Evolutionary conservation across 2,888 invertebrate species (phyloP).

Genomic region (Orthosia cruda): DNA sequence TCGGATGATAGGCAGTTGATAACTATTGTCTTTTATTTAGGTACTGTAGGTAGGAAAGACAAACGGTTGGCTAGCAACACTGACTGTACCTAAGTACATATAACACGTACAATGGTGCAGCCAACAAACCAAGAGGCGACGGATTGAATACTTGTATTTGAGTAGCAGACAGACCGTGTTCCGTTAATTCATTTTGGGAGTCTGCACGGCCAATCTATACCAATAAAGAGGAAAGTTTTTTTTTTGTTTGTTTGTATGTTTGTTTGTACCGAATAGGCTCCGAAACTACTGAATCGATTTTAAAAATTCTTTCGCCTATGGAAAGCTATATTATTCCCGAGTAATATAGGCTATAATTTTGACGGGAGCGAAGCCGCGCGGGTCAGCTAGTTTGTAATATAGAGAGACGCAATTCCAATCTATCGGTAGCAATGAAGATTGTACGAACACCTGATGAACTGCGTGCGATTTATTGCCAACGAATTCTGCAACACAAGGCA

Average conservation of each 20-base stretch:
- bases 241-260: too few relatives aligned
- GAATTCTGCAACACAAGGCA: constrained; percentile 10
- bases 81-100: constrained; percentile 40
- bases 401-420: constrained; percentile 28
- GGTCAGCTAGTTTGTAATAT: too few relatives aligned
- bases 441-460: constrained; percentile 38
- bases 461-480: constrained; percentile 39
- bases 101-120: constrained; percentile 10
- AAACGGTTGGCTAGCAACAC: constrained; percentile 26
- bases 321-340: too few relatives aligned
- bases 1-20: constrained; percentile 23
- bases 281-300: too few relatives aligned
- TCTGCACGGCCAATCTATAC: constrained; percentile 37
- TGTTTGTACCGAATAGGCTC: too few relatives aligned
- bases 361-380: too few relatives aligned
- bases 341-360: too few relatives aligned
- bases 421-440: constrained; percentile 42
- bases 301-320: too few relatives aligned
- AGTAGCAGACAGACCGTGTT: constrained; percentile 30
- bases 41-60: constrained; percentile 13
- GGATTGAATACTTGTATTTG: constrained; percentile 42
- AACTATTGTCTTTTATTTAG: constrained; percentile 25
- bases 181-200: constrained; percentile 59
- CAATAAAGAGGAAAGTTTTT: too few relatives aligned
- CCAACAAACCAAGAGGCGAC: constrained; percentile 52